A percentile compares a stretch with the other conserved stretches of the same genome.
Conservation (phyloP, 2,113 vertebrate species). For the Coregonus clupeaformis region DNA sequence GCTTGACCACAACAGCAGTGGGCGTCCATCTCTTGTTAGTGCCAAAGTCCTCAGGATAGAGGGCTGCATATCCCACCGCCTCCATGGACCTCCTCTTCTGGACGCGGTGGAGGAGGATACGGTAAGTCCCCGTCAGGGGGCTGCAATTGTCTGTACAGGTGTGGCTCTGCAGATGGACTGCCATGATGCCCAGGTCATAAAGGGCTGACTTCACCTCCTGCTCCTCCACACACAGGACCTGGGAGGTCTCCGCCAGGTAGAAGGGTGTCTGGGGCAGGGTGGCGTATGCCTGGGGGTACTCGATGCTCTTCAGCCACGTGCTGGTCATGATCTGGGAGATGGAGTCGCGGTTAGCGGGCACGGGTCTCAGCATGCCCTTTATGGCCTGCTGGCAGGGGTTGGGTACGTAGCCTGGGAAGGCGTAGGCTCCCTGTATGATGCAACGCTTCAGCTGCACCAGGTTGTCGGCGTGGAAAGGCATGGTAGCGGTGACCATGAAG, state of each 20-base stretch:
- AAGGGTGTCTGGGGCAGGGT: constrained; percentile 54
- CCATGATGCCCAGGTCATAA: constrained; percentile 58
- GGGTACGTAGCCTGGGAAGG: constrained; percentile 66
- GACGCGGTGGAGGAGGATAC: constrained; percentile 72
- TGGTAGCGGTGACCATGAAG: constrained; percentile 72
- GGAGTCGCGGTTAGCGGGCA: constrained; percentile 66
- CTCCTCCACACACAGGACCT: constrained; percentile 63
- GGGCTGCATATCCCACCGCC: constrained; percentile 55
- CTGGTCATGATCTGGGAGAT: constrained; percentile 58
- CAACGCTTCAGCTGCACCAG: constrained; percentile 67
- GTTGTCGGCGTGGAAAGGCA: constrained; percentile 73
- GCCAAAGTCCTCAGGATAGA: constrained; percentile 57
- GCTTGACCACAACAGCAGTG: constrained; percentile 45
- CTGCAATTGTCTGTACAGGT: constrained; percentile 56
- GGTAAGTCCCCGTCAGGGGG: constrained; percentile 72
- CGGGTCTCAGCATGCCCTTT: constrained; percentile 66
- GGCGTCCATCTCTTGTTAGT: constrained; percentile 33
- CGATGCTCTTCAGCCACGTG: constrained; percentile 67
- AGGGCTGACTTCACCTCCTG: constrained; percentile 65
- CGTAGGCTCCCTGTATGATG: constrained; percentile 73
- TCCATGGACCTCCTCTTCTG: constrained; percentile 69
- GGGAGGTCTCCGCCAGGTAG: constrained; percentile 49
- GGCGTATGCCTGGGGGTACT: constrained; percentile 59
- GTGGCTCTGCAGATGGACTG: constrained; percentile 69
- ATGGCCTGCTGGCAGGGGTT: constrained; percentile 66